These are phyloP conservation scores for Sebastes flavidus DNA, from an alignment of 2,797 vertebrate species.

Conservation along the genomic window DNA sequence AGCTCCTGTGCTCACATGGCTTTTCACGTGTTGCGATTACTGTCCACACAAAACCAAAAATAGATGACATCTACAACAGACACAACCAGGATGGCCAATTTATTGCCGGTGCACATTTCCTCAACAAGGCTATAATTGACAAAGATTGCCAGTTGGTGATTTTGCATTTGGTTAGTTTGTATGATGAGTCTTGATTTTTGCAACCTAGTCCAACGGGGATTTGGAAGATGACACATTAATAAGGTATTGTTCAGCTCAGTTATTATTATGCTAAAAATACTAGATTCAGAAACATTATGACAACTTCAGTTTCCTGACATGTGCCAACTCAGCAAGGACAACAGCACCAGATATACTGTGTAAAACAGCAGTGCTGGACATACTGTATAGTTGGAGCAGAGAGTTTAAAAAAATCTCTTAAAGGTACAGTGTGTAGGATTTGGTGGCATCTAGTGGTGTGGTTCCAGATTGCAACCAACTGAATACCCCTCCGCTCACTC, in stretches of 20 bases:
- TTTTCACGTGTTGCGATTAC: neutral
- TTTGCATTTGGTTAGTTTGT: neutral
- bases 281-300: neutral
- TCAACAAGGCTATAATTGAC: neutral
- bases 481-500: no score
- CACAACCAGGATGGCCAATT: neutral
- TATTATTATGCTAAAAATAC: conserved; percentile 28
- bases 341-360: neutral
- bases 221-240: conserved; percentile 1
- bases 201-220: neutral
- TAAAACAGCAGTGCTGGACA: neutral
- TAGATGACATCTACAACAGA: neutral
- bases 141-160: neutral
- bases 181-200: neutral
- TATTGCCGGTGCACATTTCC: neutral
- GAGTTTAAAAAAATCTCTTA: no score
- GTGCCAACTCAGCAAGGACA: neutral
- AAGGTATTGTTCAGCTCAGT: neutral
- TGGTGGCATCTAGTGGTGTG: no score
- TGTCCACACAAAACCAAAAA: neutral
- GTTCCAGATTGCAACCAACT: no score
- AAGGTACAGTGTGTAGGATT: no score
- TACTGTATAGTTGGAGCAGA: neutral
- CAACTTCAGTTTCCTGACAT: neutral
- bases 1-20: neutral